Evolutionary conservation across 2,113 vertebrate genomes (phyloP).

Genomic region (Rousettus leschenaultii): DNA sequence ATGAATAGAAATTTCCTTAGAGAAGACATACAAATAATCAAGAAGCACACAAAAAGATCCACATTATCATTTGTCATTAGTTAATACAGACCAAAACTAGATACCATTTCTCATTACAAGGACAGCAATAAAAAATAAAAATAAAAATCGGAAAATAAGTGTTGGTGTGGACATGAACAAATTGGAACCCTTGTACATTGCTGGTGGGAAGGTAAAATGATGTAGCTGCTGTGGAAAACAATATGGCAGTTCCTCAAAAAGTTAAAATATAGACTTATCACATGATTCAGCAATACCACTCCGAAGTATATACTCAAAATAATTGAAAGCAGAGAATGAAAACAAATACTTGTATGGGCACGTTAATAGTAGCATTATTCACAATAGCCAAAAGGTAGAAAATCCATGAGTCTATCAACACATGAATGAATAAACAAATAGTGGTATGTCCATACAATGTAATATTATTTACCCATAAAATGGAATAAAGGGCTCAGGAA

Average conservation of each 20-base stretch:
- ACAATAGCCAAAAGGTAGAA: background rate
- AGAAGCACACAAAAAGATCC: background rate
- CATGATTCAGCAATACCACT: background rate
- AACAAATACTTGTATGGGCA: background rate
- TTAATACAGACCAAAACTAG: background rate
- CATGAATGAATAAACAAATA: background rate
- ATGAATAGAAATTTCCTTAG: background rate
- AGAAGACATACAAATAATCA: background rate
- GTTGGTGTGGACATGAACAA: background rate
- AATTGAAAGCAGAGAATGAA: background rate
- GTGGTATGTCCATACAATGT: background rate
- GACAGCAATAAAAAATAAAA: background rate
- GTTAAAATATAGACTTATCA: background rate
- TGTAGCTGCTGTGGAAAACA: background rate
- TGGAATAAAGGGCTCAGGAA: background rate
- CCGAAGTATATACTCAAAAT: background rate
- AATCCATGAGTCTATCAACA: background rate
- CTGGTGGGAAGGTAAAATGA: background rate
- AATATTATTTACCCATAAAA: background rate
- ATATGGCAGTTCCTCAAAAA: background rate
- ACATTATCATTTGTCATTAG: background rate
- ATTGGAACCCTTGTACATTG: background rate
- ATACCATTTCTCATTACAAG: background rate
- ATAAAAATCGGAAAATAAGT: background rate
- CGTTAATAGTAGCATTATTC: background rate